Conservation (phyloP, 2,888 invertebrate genomes). For the Rotaria macrura region DNA sequence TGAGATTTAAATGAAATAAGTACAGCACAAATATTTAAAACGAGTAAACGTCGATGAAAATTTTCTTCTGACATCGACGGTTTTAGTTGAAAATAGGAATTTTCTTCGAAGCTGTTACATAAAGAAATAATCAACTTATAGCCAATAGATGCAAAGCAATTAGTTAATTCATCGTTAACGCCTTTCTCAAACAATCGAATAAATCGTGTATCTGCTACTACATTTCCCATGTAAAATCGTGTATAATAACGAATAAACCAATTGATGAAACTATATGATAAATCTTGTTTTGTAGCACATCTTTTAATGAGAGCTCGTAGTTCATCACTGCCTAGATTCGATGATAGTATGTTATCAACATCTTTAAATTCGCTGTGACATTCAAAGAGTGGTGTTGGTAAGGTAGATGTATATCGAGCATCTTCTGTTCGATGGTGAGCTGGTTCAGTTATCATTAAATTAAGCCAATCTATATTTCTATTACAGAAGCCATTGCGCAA, state of each 20-base stretch:
- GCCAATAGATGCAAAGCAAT: not conserved
- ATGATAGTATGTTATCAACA: not conserved
- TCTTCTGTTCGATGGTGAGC: not conserved
- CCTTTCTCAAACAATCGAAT: not conserved
- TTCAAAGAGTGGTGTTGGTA: not conserved
- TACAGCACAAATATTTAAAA: not conserved
- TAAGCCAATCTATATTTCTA: not conserved
- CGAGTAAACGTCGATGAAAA: not conserved
- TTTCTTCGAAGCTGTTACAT: not conserved
- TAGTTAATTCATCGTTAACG: not conserved
- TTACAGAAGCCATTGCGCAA: not conserved
- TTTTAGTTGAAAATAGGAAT: not conserved
- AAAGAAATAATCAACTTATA: not conserved
- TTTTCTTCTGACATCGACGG: not conserved
- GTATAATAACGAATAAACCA: slow-evolving; percentile 17
- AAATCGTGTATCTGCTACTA: not conserved
- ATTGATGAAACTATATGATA: not conserved
- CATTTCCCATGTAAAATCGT: not conserved
- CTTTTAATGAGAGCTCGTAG: not conserved
- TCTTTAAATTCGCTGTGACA: not conserved
- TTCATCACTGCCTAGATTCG: not conserved
- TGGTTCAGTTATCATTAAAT: not conserved
- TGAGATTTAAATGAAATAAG: not conserved
- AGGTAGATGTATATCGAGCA: not conserved
- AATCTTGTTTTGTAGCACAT: not conserved